Evolutionary conservation across 2,797 vertebrate genomes (phyloP).

Genomic region (Nyctalus aviator): DNA sequence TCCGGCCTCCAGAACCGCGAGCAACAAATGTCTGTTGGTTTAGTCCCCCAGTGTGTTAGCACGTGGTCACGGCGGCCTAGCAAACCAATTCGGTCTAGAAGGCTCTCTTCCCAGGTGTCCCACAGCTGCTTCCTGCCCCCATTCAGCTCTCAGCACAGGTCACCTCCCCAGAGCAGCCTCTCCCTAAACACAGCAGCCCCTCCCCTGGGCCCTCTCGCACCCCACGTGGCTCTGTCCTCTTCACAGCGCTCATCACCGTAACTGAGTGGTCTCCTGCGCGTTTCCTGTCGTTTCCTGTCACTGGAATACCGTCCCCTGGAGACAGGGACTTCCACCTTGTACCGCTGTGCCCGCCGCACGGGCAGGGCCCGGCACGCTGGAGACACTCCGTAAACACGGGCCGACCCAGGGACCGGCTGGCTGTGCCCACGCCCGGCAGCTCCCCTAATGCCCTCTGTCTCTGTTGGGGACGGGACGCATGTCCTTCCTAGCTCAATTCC

Average conservation of each 20-base stretch:
- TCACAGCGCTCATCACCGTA: not conserved
- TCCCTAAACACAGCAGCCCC: too few species aligned
- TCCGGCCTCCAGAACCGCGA: not conserved
- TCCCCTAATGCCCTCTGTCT: not conserved
- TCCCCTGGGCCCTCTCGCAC: not conserved
- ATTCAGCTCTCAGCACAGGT: not conserved
- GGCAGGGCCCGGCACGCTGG: not conserved
- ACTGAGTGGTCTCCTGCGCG: not conserved
- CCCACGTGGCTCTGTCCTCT: not conserved
- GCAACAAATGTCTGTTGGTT: not conserved
- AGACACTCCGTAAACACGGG: fast-evolving
- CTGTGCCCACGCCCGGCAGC: not conserved
- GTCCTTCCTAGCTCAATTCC: not conserved
- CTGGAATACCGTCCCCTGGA: not conserved
- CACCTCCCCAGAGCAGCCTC: not conserved
- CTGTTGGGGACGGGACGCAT: not conserved
- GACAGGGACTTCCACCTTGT: not conserved
- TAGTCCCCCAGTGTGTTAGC: not conserved
- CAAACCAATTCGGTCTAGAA: not conserved
- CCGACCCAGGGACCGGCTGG: not conserved
- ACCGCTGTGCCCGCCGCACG: fast-evolving
- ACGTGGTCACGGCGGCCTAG: not conserved
- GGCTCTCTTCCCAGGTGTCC: not conserved
- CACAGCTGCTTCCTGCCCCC: not conserved
- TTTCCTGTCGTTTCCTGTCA: not conserved